phyloP scores from a whole-genome alignment of 2,113 vertebrate genomes.

The Istiophorus platypterus region DNA sequence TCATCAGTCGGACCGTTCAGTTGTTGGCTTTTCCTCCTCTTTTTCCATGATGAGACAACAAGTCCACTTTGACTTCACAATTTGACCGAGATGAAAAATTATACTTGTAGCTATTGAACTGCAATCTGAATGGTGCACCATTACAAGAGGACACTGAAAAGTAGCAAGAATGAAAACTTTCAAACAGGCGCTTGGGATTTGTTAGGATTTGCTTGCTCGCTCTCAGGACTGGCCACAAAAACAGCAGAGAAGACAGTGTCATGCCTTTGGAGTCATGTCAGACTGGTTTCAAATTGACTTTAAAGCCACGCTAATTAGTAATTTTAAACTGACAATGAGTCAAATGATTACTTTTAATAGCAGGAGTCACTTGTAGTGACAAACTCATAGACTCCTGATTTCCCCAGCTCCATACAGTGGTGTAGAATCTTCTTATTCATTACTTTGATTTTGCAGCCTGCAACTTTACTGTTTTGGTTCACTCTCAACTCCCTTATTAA shows the following conservation, averaged over 20 bases:
- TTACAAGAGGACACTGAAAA: no score
- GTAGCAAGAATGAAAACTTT: background rate
- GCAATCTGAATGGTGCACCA: no score
- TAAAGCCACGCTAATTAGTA: no score
- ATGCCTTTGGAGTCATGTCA: background rate
- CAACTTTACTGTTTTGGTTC: no score
- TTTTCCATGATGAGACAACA: constrained; percentile 29
- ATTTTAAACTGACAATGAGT: no score
- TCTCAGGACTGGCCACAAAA: background rate
- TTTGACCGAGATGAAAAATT: background rate
- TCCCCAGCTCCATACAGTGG: no score
- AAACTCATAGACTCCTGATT: no score
- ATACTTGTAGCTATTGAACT: background rate
- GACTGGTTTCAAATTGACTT: no score
- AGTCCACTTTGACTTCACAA: background rate
- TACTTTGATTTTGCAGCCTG: no score
- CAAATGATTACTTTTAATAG: no score
- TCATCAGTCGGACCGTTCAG: constrained; percentile 20
- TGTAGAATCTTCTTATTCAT: no score
- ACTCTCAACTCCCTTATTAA: background rate
- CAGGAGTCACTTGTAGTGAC: no score
- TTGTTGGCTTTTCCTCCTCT: constrained; percentile 16
- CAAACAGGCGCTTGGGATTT: background rate
- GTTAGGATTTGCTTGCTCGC: background rate
- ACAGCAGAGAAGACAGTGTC: background rate